Percentiles rank a stretch among this genome's conserved stretches.
Evolutionary conservation across 2,113 vertebrate genomes (phyloP).

Genomic region (Epinephelus lanceolatus): DNA sequence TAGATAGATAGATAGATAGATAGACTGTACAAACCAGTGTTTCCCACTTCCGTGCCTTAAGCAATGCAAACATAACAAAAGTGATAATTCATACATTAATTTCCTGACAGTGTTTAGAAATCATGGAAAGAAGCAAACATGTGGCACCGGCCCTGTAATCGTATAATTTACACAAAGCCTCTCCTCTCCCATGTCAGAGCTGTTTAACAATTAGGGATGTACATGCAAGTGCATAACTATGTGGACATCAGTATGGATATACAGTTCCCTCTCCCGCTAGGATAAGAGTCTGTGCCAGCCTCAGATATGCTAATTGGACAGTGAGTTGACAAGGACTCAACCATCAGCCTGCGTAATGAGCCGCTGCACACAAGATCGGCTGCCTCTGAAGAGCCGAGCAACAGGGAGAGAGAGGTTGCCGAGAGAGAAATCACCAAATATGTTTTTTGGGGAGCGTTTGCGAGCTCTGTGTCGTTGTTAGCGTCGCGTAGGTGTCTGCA

Average conservation of each 20-base stretch:
- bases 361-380: conserved; percentile 63
- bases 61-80: not conserved
- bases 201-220: conserved; percentile 66
- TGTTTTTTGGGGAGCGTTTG: conserved; percentile 41
- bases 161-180: conserved; percentile 24
- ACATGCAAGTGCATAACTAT: conserved; percentile 71
- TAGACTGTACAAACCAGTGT: too few species aligned
- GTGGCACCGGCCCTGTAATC: conserved; percentile 20
- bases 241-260: conserved; percentile 75
- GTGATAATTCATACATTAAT: conserved; percentile 33
- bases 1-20: too few species aligned
- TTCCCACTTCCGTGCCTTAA: not conserved
- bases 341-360: conserved; percentile 79
- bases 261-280: conserved; percentile 53
- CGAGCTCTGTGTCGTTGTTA: conserved; percentile 37
- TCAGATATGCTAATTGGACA: conserved; percentile 81
- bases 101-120: conserved; percentile 1
- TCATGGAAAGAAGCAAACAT: not conserved
- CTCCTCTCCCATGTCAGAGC: conserved; percentile 41
- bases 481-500: conserved; percentile 19
- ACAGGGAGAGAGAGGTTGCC: conserved; percentile 36
- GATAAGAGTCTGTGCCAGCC: conserved; percentile 66
- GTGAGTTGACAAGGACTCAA: conserved; percentile 81
- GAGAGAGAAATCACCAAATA: conserved; percentile 55
- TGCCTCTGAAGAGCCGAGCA: conserved; percentile 54